Evolutionary conservation across 2,113 vertebrate species (phyloP).

Genomic region (Dicrurus megarhynchus): DNA sequence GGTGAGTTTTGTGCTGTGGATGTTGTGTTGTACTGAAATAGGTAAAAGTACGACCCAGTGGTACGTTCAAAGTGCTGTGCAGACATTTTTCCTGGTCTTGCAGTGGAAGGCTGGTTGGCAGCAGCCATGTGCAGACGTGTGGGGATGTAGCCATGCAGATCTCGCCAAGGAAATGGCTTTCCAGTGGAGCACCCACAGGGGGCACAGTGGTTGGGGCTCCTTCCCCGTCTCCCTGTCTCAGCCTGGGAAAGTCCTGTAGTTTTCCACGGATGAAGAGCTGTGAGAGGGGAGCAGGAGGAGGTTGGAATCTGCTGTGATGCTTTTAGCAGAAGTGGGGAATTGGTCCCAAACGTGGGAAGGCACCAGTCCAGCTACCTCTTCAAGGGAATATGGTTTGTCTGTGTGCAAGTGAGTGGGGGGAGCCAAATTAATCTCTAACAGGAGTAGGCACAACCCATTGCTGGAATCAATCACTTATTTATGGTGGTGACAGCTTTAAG

Average conservation of each 20-base stretch:
- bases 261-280: neutral
- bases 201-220: rapidly evolving
- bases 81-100: neutral
- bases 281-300: neutral
- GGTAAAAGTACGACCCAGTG: neutral
- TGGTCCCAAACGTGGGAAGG: rapidly evolving
- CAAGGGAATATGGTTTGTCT: neutral
- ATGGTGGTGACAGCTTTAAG: neutral
- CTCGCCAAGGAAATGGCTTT: neutral
- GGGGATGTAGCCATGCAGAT: neutral
- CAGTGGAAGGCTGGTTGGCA: neutral
- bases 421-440: neutral
- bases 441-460: neutral
- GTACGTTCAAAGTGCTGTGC: rapidly evolving
- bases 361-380: rapidly evolving
- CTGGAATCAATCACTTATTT: neutral
- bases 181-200: rapidly evolving
- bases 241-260: neutral
- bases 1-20: neutral
- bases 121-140: neutral
- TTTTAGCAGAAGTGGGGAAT: neutral
- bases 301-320: neutral
- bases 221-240: neutral
- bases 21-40: neutral
- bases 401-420: neutral